Percentiles rank a stretch among this genome's conserved stretches.
These are phyloP conservation scores for Benitochromis conjunctus DNA, from an alignment of 2,113 vertebrate species.

Conservation along the genomic window DNA sequence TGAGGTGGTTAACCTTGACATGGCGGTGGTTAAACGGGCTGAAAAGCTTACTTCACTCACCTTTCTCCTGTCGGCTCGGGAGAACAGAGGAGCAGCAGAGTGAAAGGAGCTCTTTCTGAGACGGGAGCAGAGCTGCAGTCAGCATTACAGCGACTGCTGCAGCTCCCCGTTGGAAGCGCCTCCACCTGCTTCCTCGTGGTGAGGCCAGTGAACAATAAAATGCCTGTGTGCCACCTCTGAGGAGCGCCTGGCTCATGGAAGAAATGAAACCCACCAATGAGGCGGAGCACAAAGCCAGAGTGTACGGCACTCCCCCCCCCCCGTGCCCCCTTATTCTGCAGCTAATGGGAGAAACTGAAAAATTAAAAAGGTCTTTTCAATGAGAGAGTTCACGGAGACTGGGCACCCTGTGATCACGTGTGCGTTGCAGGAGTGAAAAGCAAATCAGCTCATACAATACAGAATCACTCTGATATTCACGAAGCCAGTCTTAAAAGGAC, in stretches of 20 bases:
- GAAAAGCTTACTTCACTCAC: constrained; percentile 48
- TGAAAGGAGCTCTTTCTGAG: constrained; percentile 57
- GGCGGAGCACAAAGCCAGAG: not conserved
- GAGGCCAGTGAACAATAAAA: constrained; percentile 38
- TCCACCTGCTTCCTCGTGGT: constrained; percentile 50
- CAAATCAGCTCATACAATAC: not conserved
- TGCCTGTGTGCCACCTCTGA: constrained; percentile 30
- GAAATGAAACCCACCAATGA: not conserved
- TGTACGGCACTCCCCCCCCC: not conserved
- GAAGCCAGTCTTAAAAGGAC: not conserved
- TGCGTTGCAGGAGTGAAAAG: not conserved
- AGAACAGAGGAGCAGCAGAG: not conserved
- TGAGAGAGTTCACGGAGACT: not conserved
- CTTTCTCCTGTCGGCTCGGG: not conserved
- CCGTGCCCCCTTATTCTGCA: not conserved
- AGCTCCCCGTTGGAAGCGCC: not conserved
- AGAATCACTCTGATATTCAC: not conserved
- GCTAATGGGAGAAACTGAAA: not conserved
- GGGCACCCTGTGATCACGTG: not conserved
- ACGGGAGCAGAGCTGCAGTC: not conserved
- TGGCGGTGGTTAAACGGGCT: constrained; percentile 13
- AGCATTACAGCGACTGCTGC: not conserved
- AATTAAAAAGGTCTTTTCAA: not conserved
- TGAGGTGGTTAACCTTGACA: constrained; percentile 18
- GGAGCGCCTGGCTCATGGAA: not conserved